Conservation (phyloP, 2,888 invertebrate genomes). For the Copidosoma aretas region DNA sequence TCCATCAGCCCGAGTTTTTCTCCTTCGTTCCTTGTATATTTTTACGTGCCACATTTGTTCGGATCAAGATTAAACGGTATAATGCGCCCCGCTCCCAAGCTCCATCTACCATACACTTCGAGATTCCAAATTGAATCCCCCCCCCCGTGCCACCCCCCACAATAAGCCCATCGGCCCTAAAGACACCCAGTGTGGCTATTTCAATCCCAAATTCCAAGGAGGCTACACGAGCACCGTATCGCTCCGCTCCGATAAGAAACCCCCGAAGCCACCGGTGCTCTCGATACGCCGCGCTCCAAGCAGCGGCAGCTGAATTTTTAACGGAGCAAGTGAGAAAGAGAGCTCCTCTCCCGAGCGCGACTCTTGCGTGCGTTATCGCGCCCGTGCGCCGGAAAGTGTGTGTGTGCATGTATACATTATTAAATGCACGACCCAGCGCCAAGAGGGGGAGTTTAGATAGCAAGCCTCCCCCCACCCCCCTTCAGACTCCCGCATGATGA, state of each 20-base stretch:
- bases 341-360: background rate
- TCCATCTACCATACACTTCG: no score
- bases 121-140: no score
- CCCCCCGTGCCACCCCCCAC: background rate
- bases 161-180: background rate
- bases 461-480: slow-evolving; percentile 2
- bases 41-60: no score
- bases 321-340: background rate
- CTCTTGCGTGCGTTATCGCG: slow-evolving; percentile 25
- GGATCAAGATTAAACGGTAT: no score
- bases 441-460: slow-evolving; percentile 28
- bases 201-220: background rate
- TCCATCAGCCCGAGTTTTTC: no score
- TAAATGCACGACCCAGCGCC: background rate
- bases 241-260: no score
- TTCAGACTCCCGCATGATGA: slow-evolving; percentile 30
- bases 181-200: background rate
- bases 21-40: no score
- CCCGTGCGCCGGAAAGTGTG: background rate
- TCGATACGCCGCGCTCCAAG: no score
- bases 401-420: background rate
- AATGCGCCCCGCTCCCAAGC: no score
- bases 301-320: no score
- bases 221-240: background rate
- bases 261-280: no score